Evolutionary conservation across 2,113 vertebrate genomes (phyloP), one percentile per base, ranked within the genome.

Genomic region (Melanostigma gelatinosum): DNA sequence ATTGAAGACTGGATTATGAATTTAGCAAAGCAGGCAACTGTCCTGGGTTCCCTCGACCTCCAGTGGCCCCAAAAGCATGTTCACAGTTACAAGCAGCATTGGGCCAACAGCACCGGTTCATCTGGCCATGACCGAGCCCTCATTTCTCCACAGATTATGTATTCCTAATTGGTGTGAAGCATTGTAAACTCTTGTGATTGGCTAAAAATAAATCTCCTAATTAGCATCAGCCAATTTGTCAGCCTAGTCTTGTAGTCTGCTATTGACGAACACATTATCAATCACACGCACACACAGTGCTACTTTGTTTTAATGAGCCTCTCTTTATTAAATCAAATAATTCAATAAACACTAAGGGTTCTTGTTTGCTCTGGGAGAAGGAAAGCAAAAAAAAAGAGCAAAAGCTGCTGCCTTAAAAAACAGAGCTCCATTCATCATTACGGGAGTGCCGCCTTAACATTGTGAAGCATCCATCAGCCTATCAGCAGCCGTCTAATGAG

Each of bases 391-490:
- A 3, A 54, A 22, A 1, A 16, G 16, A 32, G 1, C 38, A 18
- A 29, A 29, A 58, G 42, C 62, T 44, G 79, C 72, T 36, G 24
- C 80, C 1, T 82, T 68, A 68, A 73, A 50, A 72, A 84, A 57
- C 11, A 1, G 42, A 36, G 27, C 15, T 60, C 32, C 75, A 86
- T 92, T 77, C 68, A 86, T 92, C 88, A 92, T 86, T 42, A 80
- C 4, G 7, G 34, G n/a, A 50, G 79, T 3, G 68, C 73, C 64
- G 73, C 85, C 85, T 85, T 72, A 81, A 83, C 82, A 60, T 0
- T 42, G 76, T 42, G 34, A 46, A 15, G 66, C 88, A 92, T 92
- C 84, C 87, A 92, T 92, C 88, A 90, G 69, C 77, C 62, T 68
- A 88, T 88, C 83, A 66, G 77, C 68, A 81, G 67, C 62, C 71